Percentiles rank a stretch among this genome's conserved stretches.
Conservation (phyloP, 2,113 vertebrate genomes). For the Sturnus vulgaris region DNA sequence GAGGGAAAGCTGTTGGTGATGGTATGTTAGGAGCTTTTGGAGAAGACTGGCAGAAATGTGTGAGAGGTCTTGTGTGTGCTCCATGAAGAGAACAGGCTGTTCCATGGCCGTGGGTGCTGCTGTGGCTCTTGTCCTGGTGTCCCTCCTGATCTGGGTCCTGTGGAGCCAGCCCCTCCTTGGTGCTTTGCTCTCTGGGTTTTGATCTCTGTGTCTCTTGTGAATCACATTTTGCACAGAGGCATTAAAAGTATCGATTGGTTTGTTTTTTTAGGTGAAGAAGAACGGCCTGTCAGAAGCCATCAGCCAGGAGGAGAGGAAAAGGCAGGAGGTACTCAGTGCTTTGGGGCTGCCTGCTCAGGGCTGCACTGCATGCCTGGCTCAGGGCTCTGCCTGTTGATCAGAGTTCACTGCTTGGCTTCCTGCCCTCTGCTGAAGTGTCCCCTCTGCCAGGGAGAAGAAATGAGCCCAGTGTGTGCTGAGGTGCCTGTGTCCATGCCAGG, state of each 20-base stretch:
- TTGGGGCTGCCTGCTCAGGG: background rate
- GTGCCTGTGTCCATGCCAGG: background rate
- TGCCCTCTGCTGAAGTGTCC: background rate
- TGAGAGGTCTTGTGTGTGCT: background rate
- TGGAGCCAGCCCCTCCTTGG: background rate
- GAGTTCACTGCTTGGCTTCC: background rate
- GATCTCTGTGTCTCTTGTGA: background rate
- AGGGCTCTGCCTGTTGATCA: background rate
- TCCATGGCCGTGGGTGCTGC: background rate
- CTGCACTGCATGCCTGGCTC: background rate
- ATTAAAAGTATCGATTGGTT: rapidly evolving
- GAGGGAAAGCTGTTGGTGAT: background rate
- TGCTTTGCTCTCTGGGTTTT: background rate
- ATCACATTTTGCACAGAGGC: background rate
- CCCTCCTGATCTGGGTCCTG: background rate
- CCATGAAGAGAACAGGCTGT: rapidly evolving
- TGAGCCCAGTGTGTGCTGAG: background rate
- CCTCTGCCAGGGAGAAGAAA: background rate
- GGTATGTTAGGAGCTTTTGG: rapidly evolving
- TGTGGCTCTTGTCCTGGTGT: background rate
- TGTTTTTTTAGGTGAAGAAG: slow-evolving; percentile 83
- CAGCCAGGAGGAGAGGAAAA: slow-evolving; percentile 90
- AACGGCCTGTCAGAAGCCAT: slow-evolving; percentile 80
- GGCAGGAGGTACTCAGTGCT: slow-evolving; percentile 85
- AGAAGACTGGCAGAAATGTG: background rate